Percentiles rank a stretch among this genome's conserved stretches.
phyloP scores from a whole-genome alignment of 2,888 invertebrate genomes.

The Acanthacorydalis orientalis region DNA sequence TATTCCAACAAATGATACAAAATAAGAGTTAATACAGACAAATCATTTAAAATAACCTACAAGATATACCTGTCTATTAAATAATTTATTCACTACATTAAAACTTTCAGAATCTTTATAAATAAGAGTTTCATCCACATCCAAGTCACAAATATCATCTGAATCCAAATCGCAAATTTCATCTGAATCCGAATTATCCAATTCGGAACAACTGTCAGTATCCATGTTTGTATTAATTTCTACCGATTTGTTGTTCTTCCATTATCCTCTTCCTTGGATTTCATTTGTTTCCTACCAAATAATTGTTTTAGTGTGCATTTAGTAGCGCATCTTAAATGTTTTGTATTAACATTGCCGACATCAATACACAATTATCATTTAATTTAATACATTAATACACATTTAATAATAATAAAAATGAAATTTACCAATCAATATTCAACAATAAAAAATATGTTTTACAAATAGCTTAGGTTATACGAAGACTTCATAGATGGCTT shows the following conservation, averaged over 20 bases:
- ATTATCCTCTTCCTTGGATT: not conserved
- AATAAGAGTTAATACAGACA: too few species aligned
- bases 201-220: conserved; percentile 2
- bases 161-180: not conserved
- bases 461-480: too few species aligned
- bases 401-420: too few species aligned
- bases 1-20: too few species aligned
- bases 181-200: conserved; percentile 1
- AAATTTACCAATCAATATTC: too few species aligned
- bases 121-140: not conserved
- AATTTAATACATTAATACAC: too few species aligned
- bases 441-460: too few species aligned
- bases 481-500: too few species aligned
- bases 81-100: conserved; percentile 14
- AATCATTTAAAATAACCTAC: not conserved
- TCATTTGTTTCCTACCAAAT: not conserved
- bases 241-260: conserved; percentile 1
- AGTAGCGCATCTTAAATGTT: too few species aligned
- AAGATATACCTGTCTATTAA: conserved; percentile 14
- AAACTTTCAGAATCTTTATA: conserved; percentile 4
- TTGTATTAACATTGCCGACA: too few species aligned
- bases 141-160: not conserved
- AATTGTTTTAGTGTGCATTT: too few species aligned
- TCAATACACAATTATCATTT: too few species aligned
- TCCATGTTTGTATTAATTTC: conserved; percentile 4